A percentile compares a stretch with the other conserved stretches of the same genome.
Evolutionary conservation across 23 tunicate species (phyloP).

Genomic region (Phallusia fumigata): DNA sequence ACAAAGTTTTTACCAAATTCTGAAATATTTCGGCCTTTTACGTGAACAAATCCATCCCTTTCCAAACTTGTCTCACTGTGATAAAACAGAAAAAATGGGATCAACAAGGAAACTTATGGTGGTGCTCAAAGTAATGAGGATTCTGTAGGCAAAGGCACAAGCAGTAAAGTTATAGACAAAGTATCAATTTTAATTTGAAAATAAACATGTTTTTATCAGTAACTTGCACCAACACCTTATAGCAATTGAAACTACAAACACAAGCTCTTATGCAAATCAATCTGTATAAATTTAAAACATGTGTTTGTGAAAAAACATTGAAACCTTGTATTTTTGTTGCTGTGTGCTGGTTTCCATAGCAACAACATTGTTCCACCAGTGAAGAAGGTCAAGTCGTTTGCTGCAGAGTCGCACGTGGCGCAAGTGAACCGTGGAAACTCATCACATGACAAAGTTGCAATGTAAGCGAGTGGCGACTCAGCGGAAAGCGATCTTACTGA

Average conservation of each 20-base stretch:
- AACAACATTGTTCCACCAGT: slow-evolving; percentile 64
- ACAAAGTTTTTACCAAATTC: slow-evolving; percentile 27
- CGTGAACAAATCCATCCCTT: not conserved
- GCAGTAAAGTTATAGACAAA: no score
- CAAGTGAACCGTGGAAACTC: slow-evolving; percentile 45
- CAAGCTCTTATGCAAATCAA: no score
- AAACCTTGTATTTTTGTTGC: not conserved
- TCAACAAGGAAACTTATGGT: no score
- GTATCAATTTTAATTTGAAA: no score
- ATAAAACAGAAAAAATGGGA: not conserved
- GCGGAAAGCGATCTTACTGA: slow-evolving; percentile 40
- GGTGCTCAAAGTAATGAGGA: no score
- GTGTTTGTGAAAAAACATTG: not conserved
- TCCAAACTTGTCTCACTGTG: slow-evolving; percentile 8
- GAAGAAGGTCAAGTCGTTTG: slow-evolving; percentile 8
- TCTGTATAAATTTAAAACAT: no score
- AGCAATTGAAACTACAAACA: no score
- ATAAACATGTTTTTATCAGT: no score
- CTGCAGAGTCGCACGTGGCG: not conserved
- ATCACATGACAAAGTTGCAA: slow-evolving; percentile 37
- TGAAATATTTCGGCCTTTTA: slow-evolving; percentile 36
- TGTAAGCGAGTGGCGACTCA: slow-evolving; percentile 32
- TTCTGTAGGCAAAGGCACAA: no score
- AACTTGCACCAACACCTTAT: no score
- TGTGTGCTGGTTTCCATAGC: slow-evolving; percentile 30